Evolutionary conservation across 2,888 invertebrate genomes (phyloP), one percentile per base, ranked within the genome.

Genomic region (Agapostemon virescens): DNA sequence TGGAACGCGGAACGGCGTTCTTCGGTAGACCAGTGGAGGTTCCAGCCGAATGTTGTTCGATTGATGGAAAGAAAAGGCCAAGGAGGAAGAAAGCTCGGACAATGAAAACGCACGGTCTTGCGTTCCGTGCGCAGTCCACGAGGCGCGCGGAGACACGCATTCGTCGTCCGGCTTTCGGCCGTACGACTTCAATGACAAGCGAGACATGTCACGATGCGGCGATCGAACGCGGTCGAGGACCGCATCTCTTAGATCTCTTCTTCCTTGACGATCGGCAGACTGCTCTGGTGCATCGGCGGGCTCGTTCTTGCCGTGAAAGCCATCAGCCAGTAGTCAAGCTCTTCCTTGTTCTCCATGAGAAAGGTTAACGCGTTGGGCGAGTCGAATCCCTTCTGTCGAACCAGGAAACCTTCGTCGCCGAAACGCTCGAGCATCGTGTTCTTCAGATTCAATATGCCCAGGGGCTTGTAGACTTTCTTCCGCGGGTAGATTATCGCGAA

Each of bases 401-500:
- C 93, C 49, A 93, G 92, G 88, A 95, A 94, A 0, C 95, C 95
- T 69, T 93, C 93, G 79, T 93, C 93, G 5, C 93, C 93, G 58
- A 93, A 93, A 68, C 93, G 93, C 85, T 95, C 95, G 64, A 95
- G 93, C n/a, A 92, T 93, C 17, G 95, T 95, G 87, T 95, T 95
- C 86, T 94, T 93, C 82, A 95, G 90, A 90, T 95, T 95, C 58
- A 95, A 93, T 2, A 95, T 95, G 0, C 95, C 95, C 52, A 95
- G 92, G 0, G 95, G 94, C 84, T 95, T 94, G 82, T 95, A 94
- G 17, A 95, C 93, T 88, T 95, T 94, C 92, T 95, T 95, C 90
- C 95, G 94, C 11, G 95, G 95, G 85, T 95, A 95, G 42, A 95
- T 94, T 11, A 95, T 95, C 1, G 95, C 95, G 87, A 95, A 95